Percentiles rank a stretch among this genome's conserved stretches.
Conservation (phyloP, 2,888 invertebrate genomes). For the Zhuqinia jingwanae region DNA sequence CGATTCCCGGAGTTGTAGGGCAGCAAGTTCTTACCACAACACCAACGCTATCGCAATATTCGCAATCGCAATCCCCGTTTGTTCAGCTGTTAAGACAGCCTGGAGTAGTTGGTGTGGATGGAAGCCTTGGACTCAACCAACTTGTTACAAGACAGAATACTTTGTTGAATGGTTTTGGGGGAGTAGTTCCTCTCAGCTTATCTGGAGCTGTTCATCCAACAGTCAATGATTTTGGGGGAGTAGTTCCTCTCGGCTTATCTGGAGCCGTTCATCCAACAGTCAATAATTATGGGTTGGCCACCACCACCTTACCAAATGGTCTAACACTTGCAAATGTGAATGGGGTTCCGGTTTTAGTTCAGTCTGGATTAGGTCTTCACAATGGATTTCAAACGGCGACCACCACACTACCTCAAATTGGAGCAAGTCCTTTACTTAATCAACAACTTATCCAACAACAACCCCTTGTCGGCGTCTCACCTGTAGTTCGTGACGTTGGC, state of each 20-base stretch:
- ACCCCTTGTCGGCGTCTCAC: constrained; percentile 1
- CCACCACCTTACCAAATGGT: neutral
- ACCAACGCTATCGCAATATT: too few species aligned
- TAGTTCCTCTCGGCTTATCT: too few species aligned
- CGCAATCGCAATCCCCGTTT: neutral
- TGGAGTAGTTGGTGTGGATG: neutral
- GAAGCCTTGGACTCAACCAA: neutral
- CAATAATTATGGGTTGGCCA: too few species aligned
- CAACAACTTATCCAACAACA: neutral
- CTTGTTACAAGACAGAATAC: too few species aligned
- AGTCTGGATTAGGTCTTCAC: constrained; percentile 17
- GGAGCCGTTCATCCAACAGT: too few species aligned
- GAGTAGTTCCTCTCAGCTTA: too few species aligned
- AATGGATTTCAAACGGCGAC: constrained; percentile 12
- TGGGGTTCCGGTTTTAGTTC: constrained; percentile 27
- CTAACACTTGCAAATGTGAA: constrained; percentile 19
- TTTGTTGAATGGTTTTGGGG: too few species aligned
- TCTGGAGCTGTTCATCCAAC: too few species aligned
- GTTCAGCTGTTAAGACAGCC: constrained; percentile 48
- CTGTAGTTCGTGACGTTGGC: constrained; percentile 38
- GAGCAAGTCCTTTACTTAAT: neutral
- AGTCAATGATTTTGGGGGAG: too few species aligned
- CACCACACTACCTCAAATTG: neutral
- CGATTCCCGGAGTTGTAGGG: neutral
- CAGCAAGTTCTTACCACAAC: constrained; percentile 2